Conservation (phyloP, 2,888 invertebrate species). For the Conomelus anceps region DNA sequence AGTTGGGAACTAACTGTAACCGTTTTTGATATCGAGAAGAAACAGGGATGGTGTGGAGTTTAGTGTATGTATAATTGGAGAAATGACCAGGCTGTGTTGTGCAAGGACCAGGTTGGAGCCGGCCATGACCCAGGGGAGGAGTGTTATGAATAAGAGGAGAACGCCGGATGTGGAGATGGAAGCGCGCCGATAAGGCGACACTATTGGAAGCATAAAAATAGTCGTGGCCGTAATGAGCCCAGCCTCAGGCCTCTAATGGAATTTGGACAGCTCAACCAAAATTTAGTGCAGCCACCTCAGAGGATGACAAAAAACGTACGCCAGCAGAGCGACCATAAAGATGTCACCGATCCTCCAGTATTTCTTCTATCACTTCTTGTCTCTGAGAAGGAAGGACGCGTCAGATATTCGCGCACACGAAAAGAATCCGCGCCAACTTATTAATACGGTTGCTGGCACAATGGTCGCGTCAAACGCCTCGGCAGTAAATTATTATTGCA, state of each 20-base stretch:
- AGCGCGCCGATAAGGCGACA: background rate
- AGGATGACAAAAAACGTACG: slow-evolving; percentile 14
- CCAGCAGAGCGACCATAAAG: slow-evolving; percentile 17
- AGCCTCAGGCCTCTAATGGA: slow-evolving; percentile 13
- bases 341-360: slow-evolving; percentile 9
- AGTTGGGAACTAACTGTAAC: background rate
- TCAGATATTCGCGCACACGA: background rate
- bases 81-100: too few species aligned
- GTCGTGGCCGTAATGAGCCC: slow-evolving; percentile 7
- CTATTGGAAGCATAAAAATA: slow-evolving; percentile 10
- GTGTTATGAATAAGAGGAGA: background rate
- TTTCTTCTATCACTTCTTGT: background rate
- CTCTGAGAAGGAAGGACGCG: background rate
- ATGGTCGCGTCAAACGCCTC: background rate
- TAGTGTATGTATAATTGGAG: background rate
- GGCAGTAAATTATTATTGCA: slow-evolving; percentile 7
- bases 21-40: background rate
- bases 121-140: background rate
- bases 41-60: background rate
- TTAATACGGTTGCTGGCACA: slow-evolving; percentile 11
- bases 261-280: slow-evolving; percentile 20
- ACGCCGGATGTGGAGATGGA: background rate
- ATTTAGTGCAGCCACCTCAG: slow-evolving; percentile 22
- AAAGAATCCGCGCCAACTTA: background rate
- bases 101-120: background rate